Percentiles rank a stretch among this genome's conserved stretches.
Conservation (phyloP, 2,113 vertebrate species). For the Pygoscelis antarcticus region DNA sequence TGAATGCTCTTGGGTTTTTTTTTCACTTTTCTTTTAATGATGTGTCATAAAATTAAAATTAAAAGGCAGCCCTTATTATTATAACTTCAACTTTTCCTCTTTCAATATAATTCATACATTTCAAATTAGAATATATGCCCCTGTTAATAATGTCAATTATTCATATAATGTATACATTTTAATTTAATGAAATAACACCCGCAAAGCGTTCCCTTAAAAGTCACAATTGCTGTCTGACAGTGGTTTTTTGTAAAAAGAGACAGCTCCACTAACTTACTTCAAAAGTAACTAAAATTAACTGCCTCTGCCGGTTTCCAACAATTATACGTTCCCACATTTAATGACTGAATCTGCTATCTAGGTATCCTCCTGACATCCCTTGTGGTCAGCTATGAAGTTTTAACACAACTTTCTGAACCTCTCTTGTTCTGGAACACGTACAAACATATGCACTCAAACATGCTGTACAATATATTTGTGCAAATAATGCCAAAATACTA, state of each 20-base stretch:
- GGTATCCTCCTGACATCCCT: neutral
- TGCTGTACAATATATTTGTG: neutral
- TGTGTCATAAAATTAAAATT: neutral
- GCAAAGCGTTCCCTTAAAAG: neutral
- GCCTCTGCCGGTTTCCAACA: neutral
- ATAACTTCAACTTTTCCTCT: neutral
- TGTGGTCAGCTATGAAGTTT: neutral
- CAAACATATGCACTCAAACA: neutral
- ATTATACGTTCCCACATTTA: neutral
- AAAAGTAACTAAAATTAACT: slow-evolving; percentile 26
- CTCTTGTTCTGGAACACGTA: neutral
- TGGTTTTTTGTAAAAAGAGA: neutral
- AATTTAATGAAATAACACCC: neutral
- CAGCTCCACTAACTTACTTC: neutral
- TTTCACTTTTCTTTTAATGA: neutral
- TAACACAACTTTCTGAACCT: neutral
- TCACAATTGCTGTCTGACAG: neutral
- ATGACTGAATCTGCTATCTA: neutral
- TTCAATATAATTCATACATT: neutral
- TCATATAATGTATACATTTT: neutral
- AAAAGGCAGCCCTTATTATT: slow-evolving; percentile 12
- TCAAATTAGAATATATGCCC: slow-evolving; percentile 4
- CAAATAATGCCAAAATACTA: neutral
- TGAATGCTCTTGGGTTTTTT: neutral
- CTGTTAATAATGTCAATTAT: slow-evolving; percentile 26